phyloP scores from a whole-genome alignment of 2,888 invertebrate species.

The Eugnorisma glareosa region DNA sequence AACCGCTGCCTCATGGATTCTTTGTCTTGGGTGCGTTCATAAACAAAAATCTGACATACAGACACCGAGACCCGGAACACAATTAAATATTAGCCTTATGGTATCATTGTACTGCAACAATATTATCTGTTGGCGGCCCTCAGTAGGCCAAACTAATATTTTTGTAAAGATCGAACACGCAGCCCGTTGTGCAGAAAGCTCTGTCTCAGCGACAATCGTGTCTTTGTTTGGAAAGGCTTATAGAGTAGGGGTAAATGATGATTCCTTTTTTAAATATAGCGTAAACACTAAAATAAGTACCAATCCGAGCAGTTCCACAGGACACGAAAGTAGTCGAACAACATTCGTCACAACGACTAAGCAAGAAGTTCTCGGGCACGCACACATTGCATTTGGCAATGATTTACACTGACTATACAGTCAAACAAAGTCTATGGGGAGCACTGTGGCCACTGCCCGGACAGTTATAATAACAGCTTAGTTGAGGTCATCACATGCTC shows the following conservation, averaged over 20 bases:
- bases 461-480: constrained; percentile 79
- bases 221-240: constrained; percentile 10
- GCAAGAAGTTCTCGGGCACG: constrained; percentile 66
- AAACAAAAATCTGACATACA: constrained; percentile 30
- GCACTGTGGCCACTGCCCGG: constrained; percentile 58
- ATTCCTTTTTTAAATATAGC: background rate
- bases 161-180: constrained; percentile 17
- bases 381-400: constrained; percentile 59
- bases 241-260: background rate
- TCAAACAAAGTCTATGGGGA: constrained; percentile 41
- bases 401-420: constrained; percentile 44
- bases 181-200: constrained; percentile 2
- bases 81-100: constrained; percentile 29
- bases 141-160: constrained; percentile 51
- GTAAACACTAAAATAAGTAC: constrained; percentile 6
- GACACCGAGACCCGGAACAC: constrained; percentile 48
- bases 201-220: background rate
- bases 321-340: constrained; percentile 67
- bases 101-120: constrained; percentile 28
- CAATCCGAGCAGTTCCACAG: constrained; percentile 28
- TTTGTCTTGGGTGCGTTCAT: constrained; percentile 40
- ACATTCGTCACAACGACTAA: constrained; percentile 70
- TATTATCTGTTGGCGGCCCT: constrained; percentile 42
- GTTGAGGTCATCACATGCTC: constrained; percentile 74
- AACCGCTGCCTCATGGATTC: constrained; percentile 18